phyloP scores from a whole-genome alignment of 2,888 invertebrate genomes.

The Dione juno region DNA sequence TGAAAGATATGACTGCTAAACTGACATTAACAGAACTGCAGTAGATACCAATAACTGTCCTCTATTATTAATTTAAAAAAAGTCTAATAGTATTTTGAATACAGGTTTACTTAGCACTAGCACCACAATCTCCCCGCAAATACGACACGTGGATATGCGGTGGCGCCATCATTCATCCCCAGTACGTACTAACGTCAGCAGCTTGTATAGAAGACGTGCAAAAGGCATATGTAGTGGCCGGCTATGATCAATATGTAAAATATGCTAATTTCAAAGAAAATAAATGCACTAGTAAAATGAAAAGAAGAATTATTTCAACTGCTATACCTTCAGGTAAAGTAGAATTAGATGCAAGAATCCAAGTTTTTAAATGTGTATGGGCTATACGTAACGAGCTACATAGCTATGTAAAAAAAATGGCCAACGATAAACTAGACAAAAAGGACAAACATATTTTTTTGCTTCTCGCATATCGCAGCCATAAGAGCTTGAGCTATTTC shows the following conservation, averaged over 20 bases:
- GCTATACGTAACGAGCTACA: too few species aligned
- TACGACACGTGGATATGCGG: conserved; percentile 53
- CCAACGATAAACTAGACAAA: too few species aligned
- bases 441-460: too few species aligned
- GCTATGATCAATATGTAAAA: conserved; percentile 53
- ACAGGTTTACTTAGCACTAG: conserved; percentile 47
- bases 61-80: too few species aligned
- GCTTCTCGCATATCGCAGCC: too few species aligned
- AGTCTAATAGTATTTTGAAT: not conserved
- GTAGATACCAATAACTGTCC: too few species aligned
- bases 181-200: conserved; percentile 51
- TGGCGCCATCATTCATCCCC: conserved; percentile 47
- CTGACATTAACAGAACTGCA: too few species aligned
- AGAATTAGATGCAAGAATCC: not conserved
- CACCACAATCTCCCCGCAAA: conserved; percentile 30
- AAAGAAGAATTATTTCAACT: conserved; percentile 56
- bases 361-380: not conserved
- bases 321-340: conserved; percentile 55
- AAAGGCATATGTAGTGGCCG: conserved; percentile 51
- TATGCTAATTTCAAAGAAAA: conserved; percentile 47
- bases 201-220: conserved; percentile 53
- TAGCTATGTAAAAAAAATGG: too few species aligned
- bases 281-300: conserved; percentile 52
- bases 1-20: too few species aligned
- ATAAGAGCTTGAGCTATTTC: too few species aligned